Base-by-base conservation (phyloP, 1,140 invertebrate species). In the Melipona quadrifasciata region DNA sequence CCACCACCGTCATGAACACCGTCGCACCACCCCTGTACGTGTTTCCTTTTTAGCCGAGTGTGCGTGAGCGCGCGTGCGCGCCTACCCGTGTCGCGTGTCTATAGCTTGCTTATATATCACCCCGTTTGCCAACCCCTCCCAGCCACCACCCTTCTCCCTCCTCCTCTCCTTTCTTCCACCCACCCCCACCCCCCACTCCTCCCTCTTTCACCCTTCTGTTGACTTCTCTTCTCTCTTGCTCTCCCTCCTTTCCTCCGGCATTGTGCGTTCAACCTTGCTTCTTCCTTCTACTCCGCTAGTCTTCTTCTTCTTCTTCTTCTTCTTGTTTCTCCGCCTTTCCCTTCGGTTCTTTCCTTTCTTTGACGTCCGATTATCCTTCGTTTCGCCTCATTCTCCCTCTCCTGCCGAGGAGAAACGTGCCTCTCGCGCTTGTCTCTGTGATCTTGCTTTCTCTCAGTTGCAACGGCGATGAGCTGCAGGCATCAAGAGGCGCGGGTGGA, bases 91-190 rank as follows among this genome's bases (percentile, higher is more conserved):
- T 65, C 71, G 85, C 79, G 51, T 73, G 19, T 67, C 78, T 81
- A 85, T 85, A 71, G 47, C 82, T 72, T 71, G 77, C 68, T 82
- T 84, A 80, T 85, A 84, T 90, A 84, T 90, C 78, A 82, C 71
- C 77, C 75, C 70, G 71, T 53, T 82, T 72, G 51, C 77, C 80
- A 71, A 83, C 80, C 39, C 39, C 39, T 47, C 39, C 80, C 55
- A 70, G 64, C 88, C 86, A 47, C 83, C 80, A 87, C 87, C 82
- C 86, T 78, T 71, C 76, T 70, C 71, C 75, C 61, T 70, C 72
- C 51, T 65, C 64, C 65, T 51, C 67, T 58, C n/a, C 61, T 67
- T 64, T 31, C 57, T 34, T 64, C 39, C 1, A 72, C n/a, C 11
- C 31, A 17, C 16, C 27, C n/a, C n/a, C n/a, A n/a, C n/a, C n/a